A percentile compares a stretch with the other conserved stretches of the same genome.
Evolutionary conservation across 2,888 invertebrate species (phyloP).

Genomic region (Cancer borealis): DNA sequence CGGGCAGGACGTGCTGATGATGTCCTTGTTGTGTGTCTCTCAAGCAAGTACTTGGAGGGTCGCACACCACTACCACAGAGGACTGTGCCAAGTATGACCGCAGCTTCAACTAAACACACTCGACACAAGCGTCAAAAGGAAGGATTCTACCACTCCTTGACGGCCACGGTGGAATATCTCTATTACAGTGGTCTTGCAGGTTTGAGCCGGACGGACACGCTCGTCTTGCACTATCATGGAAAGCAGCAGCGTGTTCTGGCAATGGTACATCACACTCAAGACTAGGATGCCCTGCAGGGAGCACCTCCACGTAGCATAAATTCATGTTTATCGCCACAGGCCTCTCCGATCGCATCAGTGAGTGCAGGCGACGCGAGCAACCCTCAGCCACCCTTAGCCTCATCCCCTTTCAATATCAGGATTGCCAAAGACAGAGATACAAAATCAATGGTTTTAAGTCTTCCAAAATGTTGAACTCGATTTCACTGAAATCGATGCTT

Average conservation of each 20-base stretch:
- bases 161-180: not conserved
- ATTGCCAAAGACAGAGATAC: not conserved
- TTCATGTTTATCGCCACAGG: not conserved
- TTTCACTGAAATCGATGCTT: not conserved
- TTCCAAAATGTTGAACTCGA: not conserved
- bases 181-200: conserved; percentile 7
- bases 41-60: not conserved
- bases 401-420: not conserved
- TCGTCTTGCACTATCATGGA: not conserved
- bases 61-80: not conserved
- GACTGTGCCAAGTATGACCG: not conserved
- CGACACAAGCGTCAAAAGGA: not conserved
- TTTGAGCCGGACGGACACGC: not conserved
- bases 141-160: not conserved
- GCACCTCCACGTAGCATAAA: not conserved
- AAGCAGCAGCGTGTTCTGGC: not conserved
- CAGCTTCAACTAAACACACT: not conserved
- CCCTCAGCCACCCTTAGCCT: not conserved
- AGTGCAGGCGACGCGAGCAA: not conserved
- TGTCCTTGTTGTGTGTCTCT: not conserved
- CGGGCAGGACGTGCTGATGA: not conserved
- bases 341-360: not conserved
- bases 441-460: not conserved
- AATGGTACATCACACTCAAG: not conserved
- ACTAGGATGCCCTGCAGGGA: not conserved